A percentile compares a stretch with the other conserved stretches of the same genome.
These are phyloP conservation scores for Hirtodrosophila confusa DNA, from an alignment of 2,888 invertebrate genomes.

Conservation along the genomic window DNA sequence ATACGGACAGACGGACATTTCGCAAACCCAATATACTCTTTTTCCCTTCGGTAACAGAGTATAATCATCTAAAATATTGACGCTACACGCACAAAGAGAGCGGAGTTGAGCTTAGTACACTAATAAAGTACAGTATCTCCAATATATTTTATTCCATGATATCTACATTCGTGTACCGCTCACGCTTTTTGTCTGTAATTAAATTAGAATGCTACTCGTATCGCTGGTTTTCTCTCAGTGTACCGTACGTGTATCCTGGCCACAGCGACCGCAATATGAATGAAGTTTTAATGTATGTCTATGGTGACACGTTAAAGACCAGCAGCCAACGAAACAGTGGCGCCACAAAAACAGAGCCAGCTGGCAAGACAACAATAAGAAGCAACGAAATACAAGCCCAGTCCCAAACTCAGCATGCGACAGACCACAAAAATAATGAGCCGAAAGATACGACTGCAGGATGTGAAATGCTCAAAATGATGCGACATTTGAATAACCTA, in stretches of 20 bases:
- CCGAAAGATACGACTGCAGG: slow-evolving; percentile 8
- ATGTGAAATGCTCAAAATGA: slow-evolving; percentile 15
- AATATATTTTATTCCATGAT: too few relatives aligned
- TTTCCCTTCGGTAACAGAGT: too few relatives aligned
- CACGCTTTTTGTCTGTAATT: too few relatives aligned
- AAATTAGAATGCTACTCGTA: too few relatives aligned
- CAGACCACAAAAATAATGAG: slow-evolving; percentile 30
- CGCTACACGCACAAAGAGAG: too few relatives aligned
- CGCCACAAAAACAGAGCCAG: slow-evolving; percentile 9
- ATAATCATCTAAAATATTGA: too few relatives aligned
- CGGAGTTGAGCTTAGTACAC: too few relatives aligned
- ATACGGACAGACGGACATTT: too few relatives aligned
- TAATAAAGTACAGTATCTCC: too few relatives aligned
- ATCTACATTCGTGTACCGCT: too few relatives aligned
- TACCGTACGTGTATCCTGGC: slow-evolving; percentile 10
- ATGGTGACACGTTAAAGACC: slow-evolving; percentile 56
- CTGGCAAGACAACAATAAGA: slow-evolving; percentile 23
- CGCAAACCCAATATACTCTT: too few relatives aligned
- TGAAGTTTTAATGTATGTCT: slow-evolving; percentile 66
- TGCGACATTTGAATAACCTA: slow-evolving; percentile 22
- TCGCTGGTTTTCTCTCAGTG: neutral
- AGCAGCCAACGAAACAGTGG: slow-evolving; percentile 12
- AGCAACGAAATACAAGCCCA: slow-evolving; percentile 6
- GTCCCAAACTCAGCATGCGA: neutral
- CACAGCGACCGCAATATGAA: slow-evolving; percentile 51